Conservation (phyloP, 2,888 invertebrate species). For the Epirrhoe tristata region DNA sequence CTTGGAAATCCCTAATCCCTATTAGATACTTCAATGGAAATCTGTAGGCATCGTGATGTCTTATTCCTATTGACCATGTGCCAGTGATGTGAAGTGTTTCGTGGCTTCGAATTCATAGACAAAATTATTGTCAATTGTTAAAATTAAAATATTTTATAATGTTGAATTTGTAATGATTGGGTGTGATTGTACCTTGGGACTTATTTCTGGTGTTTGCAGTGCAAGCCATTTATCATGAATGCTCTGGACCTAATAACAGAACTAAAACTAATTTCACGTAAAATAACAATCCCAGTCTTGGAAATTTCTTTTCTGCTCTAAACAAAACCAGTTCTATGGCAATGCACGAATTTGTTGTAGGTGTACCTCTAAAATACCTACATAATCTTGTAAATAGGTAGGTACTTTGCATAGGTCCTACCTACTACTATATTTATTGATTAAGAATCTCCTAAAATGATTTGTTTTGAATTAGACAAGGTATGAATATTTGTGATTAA, state of each 20-base stretch:
- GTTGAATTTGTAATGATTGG: constrained; percentile 51
- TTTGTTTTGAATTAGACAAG: neutral
- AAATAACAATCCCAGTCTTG: too few relatives aligned
- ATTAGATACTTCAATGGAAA: constrained; percentile 1
- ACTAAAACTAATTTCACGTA: too few relatives aligned
- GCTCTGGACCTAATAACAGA: too few relatives aligned
- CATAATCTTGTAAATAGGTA: constrained; percentile 2
- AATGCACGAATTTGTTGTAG: too few relatives aligned
- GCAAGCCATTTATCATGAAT: too few relatives aligned
- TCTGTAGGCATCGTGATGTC: neutral
- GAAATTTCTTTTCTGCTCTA: too few relatives aligned
- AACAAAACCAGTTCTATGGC: neutral
- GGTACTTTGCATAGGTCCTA: constrained; percentile 29
- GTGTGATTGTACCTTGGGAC: constrained; percentile 13
- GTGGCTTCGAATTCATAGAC: constrained; percentile 27
- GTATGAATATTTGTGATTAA: neutral
- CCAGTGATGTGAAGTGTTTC: constrained; percentile 15
- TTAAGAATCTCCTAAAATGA: constrained; percentile 34
- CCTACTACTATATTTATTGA: constrained; percentile 32
- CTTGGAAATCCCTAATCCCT: constrained; percentile 1
- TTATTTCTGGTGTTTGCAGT: constrained; percentile 1
- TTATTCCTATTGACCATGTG: constrained; percentile 17
- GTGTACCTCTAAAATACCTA: too few relatives aligned
- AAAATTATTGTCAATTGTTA: constrained; percentile 42
- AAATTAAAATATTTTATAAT: constrained; percentile 59